Conservation (phyloP, 2,888 invertebrate genomes). For the Chalcis sispes region DNA sequence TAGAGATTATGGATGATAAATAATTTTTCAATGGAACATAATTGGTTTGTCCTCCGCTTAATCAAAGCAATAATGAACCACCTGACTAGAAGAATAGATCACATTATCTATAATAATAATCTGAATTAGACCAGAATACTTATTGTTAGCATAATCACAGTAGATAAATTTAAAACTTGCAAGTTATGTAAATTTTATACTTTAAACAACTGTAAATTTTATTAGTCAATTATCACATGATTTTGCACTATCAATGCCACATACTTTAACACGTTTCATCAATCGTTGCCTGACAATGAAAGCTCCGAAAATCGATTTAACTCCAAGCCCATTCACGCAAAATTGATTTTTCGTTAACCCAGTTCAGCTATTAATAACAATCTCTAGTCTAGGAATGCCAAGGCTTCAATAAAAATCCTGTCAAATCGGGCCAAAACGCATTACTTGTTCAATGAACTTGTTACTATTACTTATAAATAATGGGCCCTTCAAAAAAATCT, state of each 20-base stretch:
- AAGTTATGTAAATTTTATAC: not conserved
- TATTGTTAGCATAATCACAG: not conserved
- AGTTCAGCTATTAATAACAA: conserved; percentile 68
- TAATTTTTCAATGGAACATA: conserved; percentile 17
- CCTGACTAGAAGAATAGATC: not conserved
- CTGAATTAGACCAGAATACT: no score
- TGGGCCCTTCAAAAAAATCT: conserved; percentile 1
- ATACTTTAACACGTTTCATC: not conserved
- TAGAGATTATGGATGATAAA: conserved; percentile 12
- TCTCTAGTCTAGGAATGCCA: conserved; percentile 31
- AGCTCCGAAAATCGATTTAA: conserved; percentile 53
- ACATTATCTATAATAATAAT: not conserved
- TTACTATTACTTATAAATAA: not conserved
- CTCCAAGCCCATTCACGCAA: conserved; percentile 40
- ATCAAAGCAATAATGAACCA: conserved; percentile 33
- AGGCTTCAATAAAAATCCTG: conserved; percentile 6
- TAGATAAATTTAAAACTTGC: no score
- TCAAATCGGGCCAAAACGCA: conserved; percentile 20
- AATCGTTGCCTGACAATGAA: conserved; percentile 14
- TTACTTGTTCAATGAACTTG: not conserved
- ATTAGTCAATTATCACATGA: no score
- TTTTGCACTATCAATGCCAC: not conserved
- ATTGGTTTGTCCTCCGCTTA: conserved; percentile 26
- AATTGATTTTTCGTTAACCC: conserved; percentile 68
- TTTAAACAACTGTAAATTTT: no score